Percentiles rank a stretch among this genome's conserved stretches.
Conservation (phyloP, 2,113 vertebrate species). For the Perca schrenkii region DNA sequence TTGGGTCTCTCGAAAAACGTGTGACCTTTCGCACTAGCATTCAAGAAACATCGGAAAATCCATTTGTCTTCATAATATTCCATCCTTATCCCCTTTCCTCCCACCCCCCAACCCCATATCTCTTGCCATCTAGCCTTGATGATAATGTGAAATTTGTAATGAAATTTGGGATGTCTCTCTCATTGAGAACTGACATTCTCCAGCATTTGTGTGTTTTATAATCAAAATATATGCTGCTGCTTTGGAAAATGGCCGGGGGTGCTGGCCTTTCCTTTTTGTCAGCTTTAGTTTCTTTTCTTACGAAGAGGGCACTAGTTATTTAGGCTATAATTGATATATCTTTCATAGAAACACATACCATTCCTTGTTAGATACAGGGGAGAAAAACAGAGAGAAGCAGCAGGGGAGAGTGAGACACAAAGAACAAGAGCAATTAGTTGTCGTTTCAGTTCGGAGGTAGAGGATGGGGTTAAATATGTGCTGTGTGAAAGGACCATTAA, state of each 20-base stretch:
- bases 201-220: not conserved
- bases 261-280: not conserved
- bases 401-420: not conserved
- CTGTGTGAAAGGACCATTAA: not conserved
- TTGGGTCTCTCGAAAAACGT: slow-evolving; percentile 41
- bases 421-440: slow-evolving; percentile 15
- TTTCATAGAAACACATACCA: not conserved
- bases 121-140: slow-evolving; percentile 3
- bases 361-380: not conserved
- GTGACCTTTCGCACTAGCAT: slow-evolving; percentile 31
- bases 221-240: not conserved
- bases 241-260: not conserved
- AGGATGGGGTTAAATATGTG: not conserved
- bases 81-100: slow-evolving; percentile 1
- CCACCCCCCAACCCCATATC: not conserved
- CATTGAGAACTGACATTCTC: not conserved
- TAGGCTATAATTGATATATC: slow-evolving; percentile 9
- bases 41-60: slow-evolving; percentile 38
- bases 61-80: slow-evolving; percentile 58
- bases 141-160: slow-evolving; percentile 37
- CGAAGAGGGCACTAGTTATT: not conserved
- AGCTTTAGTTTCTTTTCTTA: not conserved
- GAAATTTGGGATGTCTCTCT: not conserved
- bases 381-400: slow-evolving; percentile 15
- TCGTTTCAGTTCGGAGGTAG: slow-evolving; percentile 23